These are phyloP conservation scores for Drosophila micromelanica DNA, from an alignment of 1,140 invertebrate species.

Conservation along the genomic window DNA sequence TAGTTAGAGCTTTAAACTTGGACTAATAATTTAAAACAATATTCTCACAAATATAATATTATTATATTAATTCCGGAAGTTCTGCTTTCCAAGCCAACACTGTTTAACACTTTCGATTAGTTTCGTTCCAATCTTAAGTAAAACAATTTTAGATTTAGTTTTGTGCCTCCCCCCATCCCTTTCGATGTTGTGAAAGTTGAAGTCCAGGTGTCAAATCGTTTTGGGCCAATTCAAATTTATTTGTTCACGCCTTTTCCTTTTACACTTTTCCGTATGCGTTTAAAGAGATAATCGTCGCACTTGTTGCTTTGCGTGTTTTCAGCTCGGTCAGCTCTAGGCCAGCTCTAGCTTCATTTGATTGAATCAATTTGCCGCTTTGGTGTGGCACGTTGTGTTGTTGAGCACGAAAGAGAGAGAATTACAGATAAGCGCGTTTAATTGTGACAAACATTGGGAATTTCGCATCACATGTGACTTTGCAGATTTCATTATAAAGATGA, in stretches of 20 bases:
- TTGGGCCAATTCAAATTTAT: slow-evolving; percentile 43
- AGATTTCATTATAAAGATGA: not conserved
- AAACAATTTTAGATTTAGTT: not conserved
- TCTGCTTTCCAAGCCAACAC: not conserved
- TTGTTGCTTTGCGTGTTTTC: slow-evolving; percentile 25
- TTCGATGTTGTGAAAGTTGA: slow-evolving; percentile 59
- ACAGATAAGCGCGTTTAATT: slow-evolving; percentile 31
- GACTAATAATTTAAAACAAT: no score
- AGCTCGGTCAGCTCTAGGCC: not conserved
- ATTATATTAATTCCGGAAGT: not conserved
- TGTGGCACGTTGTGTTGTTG: slow-evolving; percentile 14
- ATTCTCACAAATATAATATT: no score
- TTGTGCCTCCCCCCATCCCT: not conserved
- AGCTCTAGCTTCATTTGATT: slow-evolving; percentile 16
- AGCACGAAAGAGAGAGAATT: no score
- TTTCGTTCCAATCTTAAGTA: slow-evolving; percentile 23
- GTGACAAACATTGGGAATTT: slow-evolving; percentile 16
- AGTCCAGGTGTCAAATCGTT: slow-evolving; percentile 40
- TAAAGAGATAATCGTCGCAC: slow-evolving; percentile 7
- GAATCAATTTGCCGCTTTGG: slow-evolving; percentile 25
- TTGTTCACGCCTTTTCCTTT: slow-evolving; percentile 67
- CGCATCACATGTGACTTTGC: not conserved
- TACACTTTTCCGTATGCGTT: slow-evolving; percentile 40
- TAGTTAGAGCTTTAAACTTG: no score
- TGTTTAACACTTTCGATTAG: slow-evolving; percentile 37